Evolutionary conservation across 2,113 vertebrate species (phyloP), one percentile per base, ranked within the genome.

Genomic region (Perca schrenkii): DNA sequence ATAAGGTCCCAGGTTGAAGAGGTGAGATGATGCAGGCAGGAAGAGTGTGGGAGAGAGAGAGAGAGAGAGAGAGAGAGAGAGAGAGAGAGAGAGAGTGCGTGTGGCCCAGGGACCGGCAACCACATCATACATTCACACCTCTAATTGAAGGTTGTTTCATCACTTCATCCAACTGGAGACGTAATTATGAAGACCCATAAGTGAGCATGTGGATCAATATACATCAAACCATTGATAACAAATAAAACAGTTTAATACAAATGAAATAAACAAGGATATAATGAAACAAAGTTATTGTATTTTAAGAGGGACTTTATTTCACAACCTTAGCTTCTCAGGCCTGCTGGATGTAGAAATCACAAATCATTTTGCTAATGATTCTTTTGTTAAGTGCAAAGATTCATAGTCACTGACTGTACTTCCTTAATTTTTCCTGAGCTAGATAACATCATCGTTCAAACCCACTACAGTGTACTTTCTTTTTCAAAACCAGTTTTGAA

Each of bases 1-100:
- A 12, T 19, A 16, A 28, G 60, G 77, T 40, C 77, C 77, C 77
- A 63, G 17, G 77, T 66, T 40, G 60, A 78, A 65, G 21, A 86
- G 77, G 77, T 84, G 60, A 57, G 66, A 85, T 8, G 19, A 79
- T 71, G 69, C 52, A 10, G 61, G 43, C 13, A 22, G 2, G 4
- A 57, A 17, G 28, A 47, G 25, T 46, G 22, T 47, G 34, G 28
- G 31, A 34, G 34, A 34, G 6, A 6, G 21, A 22, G 12, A 46
- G 40, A 12, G 19, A 40, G 34, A 21, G 28, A 28, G 28, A 28
- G 28, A 28, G 28, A 28, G 28, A 28, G 28, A 28, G 28, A 28
- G 28, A 28, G 28, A 28, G 28, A 28, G 28, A 28, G 2, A 25
- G 1, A 25, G 25, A 25, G 25, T 28, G 28, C 2, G 28, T 28